Conservation (phyloP, 2,888 invertebrate genomes). For the Pristionchus entomophagus region DNA sequence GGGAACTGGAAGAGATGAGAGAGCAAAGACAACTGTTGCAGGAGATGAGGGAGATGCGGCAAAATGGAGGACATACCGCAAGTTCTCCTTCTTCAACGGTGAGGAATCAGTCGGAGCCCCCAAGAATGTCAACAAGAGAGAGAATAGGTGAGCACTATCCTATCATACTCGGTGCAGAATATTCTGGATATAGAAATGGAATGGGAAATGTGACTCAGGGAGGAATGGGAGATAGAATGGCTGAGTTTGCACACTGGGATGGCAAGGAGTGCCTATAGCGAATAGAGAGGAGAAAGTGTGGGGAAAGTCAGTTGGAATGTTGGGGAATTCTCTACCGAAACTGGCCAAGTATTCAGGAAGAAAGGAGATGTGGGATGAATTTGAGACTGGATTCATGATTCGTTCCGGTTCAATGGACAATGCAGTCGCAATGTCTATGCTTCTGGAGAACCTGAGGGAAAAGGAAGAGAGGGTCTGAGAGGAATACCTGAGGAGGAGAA, state of each 20-base stretch:
- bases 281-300: not conserved
- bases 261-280: too few relatives aligned
- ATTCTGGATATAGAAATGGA: not conserved
- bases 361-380: not conserved
- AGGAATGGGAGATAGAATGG: not conserved
- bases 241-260: too few relatives aligned
- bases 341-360: not conserved
- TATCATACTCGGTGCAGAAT: too few relatives aligned
- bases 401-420: not conserved
- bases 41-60: not conserved
- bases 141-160: not conserved
- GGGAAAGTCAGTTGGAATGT: not conserved
- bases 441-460: not conserved
- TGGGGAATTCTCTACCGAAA: not conserved
- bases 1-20: not conserved
- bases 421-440: not conserved
- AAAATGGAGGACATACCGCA: not conserved
- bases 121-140: not conserved
- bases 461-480: not conserved
- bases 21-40: not conserved
- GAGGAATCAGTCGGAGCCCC: not conserved
- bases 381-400: not conserved
- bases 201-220: not conserved
- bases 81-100: not conserved
- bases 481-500: not conserved